phyloP scores from a whole-genome alignment of 2,797 vertebrate species.

The Cirrhinus molitorella region DNA sequence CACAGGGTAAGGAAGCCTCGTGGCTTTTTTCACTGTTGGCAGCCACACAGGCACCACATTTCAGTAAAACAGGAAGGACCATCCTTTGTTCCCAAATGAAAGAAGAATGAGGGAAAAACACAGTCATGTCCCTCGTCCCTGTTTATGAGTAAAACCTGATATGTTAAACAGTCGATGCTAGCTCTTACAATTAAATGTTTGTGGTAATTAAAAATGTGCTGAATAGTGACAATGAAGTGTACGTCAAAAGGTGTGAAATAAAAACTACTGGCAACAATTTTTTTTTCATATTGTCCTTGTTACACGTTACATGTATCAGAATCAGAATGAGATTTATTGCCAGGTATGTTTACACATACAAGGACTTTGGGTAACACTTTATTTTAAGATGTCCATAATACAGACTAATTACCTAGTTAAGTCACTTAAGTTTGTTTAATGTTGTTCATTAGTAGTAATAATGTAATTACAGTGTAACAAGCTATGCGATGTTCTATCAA shows the following conservation, averaged over 20 bases:
- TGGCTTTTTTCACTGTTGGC: conserved; percentile 66
- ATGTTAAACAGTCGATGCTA: background rate
- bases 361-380: no score
- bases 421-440: no score
- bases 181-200: background rate
- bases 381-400: no score
- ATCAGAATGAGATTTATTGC: no score
- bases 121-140: conserved; percentile 67
- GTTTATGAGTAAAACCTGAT: conserved; percentile 63
- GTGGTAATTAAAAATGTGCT: background rate
- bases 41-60: conserved; percentile 56
- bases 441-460: background rate
- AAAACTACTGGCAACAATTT: background rate
- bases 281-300: background rate
- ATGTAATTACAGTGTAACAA: background rate
- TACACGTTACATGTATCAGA: background rate
- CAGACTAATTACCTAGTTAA: no score
- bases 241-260: background rate
- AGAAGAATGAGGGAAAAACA: conserved; percentile 72
- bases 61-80: conserved; percentile 69
- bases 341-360: no score
- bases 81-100: conserved; percentile 64
- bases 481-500: no score
- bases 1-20: conserved; percentile 67
- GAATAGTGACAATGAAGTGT: background rate